Evolutionary conservation across 2,888 invertebrate genomes (phyloP).

Genomic region (Lepeophtheirus nordmannii): DNA sequence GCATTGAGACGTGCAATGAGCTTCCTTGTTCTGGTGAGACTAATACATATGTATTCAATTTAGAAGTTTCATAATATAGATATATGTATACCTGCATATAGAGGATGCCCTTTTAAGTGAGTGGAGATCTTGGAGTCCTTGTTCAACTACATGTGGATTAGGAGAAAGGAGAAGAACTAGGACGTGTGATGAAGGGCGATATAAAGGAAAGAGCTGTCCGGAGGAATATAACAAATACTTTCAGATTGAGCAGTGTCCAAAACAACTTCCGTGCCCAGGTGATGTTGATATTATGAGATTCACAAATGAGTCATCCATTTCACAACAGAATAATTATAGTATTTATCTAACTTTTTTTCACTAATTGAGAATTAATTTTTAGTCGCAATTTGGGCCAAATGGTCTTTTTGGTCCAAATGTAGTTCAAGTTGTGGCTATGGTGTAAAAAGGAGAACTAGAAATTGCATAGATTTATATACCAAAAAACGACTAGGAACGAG

Average conservation of each 20-base stretch:
- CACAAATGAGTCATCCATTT: no score
- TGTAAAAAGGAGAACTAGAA: background rate
- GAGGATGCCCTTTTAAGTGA: background rate
- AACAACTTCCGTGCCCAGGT: background rate
- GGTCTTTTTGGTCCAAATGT: background rate
- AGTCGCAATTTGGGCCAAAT: conserved; percentile 11
- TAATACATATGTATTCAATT: no score
- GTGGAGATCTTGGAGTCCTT: conserved; percentile 7
- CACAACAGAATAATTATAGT: no score
- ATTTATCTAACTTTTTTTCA: no score
- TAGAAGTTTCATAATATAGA: no score
- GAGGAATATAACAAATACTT: background rate
- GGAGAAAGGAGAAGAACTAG: conserved; percentile 3
- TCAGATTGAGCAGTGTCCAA: background rate
- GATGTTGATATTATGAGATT: no score
- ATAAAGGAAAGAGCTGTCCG: conserved; percentile 10
- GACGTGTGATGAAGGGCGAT: background rate
- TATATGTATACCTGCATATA: no score
- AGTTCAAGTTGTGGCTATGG: conserved; percentile 10
- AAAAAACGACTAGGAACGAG: no score
- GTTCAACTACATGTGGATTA: conserved; percentile 4
- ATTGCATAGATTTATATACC: background rate
- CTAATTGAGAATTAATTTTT: no score
- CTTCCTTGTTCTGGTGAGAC: background rate
- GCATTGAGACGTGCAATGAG: background rate